phyloP scores from a whole-genome alignment of 2,797 vertebrate genomes.

The Melanitta fusca region DNA sequence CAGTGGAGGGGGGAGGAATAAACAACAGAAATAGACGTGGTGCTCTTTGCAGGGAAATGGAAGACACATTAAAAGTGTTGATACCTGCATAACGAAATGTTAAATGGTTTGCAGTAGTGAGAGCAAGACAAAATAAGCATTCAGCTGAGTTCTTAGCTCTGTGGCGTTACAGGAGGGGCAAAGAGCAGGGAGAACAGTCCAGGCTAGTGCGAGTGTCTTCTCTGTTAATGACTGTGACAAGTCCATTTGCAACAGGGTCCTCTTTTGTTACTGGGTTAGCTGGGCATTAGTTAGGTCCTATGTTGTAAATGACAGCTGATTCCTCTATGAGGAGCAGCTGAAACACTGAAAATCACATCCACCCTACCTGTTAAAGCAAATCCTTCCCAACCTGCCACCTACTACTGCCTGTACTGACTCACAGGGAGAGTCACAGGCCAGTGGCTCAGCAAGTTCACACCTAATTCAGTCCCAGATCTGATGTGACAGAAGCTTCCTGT shows the following conservation, averaged over 20 bases:
- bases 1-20: accelerated
- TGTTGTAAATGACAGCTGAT: not conserved
- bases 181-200: not conserved
- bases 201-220: not conserved
- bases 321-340: not conserved
- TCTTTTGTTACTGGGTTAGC: not conserved
- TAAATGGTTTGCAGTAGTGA: not conserved
- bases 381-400: not conserved
- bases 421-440: not conserved
- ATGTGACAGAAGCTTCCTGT: not conserved
- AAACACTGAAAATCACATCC: not conserved
- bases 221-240: not conserved
- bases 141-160: not conserved
- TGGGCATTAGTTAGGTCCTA: not conserved
- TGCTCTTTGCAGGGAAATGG: not conserved
- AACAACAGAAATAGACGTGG: not conserved
- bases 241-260: not conserved
- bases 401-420: not conserved
- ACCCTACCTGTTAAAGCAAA: not conserved
- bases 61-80: not conserved
- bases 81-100: not conserved
- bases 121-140: not conserved
- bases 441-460: not conserved
- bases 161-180: not conserved
- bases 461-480: not conserved